phyloP scores from a whole-genome alignment of 2,113 vertebrate species.

The Gymnogyps californianus region DNA sequence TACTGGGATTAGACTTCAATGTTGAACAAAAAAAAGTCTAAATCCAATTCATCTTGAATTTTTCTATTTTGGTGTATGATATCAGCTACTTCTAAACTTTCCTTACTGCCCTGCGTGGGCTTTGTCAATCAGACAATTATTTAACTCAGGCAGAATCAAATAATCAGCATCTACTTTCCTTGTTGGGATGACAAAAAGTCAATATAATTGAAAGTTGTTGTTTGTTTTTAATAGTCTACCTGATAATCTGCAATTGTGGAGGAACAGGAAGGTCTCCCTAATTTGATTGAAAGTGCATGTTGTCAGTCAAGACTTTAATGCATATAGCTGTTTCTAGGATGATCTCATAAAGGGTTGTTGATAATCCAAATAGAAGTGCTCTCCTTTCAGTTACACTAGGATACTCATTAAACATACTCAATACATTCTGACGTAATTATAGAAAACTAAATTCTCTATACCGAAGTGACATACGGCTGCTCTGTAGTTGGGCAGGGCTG shows the following conservation, averaged over 20 bases:
- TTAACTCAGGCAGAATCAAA: neutral
- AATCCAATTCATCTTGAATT: neutral
- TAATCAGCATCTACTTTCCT: neutral
- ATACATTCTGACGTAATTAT: neutral
- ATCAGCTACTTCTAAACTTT: neutral
- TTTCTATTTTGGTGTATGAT: neutral
- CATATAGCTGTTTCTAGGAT: neutral
- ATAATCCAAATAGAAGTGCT: neutral
- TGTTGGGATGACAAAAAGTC: neutral
- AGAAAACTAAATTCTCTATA: neutral
- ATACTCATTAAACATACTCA: neutral
- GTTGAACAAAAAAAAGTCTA: neutral
- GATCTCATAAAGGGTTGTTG: neutral
- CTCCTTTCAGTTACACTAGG: neutral
- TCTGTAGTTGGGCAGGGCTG: neutral
- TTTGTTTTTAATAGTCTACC: neutral
- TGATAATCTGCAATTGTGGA: neutral
- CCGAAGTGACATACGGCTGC: neutral
- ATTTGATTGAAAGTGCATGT: neutral
- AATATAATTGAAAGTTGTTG: neutral
- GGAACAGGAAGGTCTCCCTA: neutral
- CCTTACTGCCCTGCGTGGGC: neutral
- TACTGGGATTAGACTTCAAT: neutral
- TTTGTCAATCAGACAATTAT: neutral
- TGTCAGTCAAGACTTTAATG: neutral